These are phyloP conservation scores for Phoeniculus purpureus DNA, from an alignment of 2,797 vertebrate species.

Conservation along the genomic window DNA sequence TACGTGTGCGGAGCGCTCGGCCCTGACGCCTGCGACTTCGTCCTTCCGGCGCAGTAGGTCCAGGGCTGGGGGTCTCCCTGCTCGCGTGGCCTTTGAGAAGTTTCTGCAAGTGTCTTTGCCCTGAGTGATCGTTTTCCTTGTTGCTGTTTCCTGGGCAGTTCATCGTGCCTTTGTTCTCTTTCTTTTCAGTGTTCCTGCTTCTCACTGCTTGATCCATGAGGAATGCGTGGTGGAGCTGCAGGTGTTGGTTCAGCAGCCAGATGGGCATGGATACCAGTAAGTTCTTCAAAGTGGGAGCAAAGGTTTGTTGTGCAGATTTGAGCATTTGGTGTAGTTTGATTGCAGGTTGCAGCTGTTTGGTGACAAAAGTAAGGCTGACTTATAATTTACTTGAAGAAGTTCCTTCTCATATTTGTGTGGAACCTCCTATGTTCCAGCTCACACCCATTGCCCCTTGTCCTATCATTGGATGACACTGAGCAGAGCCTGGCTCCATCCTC, in stretches of 20 bases:
- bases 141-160: background rate
- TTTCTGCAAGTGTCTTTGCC: background rate
- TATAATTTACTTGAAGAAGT: background rate
- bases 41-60: constrained; percentile 78
- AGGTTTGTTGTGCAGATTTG: background rate
- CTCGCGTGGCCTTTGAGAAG: background rate
- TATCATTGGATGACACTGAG: too few relatives aligned
- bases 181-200: constrained; percentile 81
- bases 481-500: too few relatives aligned
- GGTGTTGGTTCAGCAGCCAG: constrained; percentile 74
- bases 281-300: background rate
- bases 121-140: background rate
- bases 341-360: too few relatives aligned
- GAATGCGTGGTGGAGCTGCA: constrained; percentile 89
- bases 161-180: background rate
- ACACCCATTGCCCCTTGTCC: too few relatives aligned
- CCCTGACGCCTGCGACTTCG: constrained; percentile 79
- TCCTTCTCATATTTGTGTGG: too few relatives aligned
- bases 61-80: background rate
- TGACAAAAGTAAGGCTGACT: background rate
- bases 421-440: too few relatives aligned
- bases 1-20: constrained; percentile 84
- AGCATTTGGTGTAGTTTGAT: background rate
- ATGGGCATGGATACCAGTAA: constrained; percentile 80
- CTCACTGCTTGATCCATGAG: constrained; percentile 90